Evolutionary conservation across 2,888 invertebrate genomes (phyloP).

Genomic region (Tipula confusa): DNA sequence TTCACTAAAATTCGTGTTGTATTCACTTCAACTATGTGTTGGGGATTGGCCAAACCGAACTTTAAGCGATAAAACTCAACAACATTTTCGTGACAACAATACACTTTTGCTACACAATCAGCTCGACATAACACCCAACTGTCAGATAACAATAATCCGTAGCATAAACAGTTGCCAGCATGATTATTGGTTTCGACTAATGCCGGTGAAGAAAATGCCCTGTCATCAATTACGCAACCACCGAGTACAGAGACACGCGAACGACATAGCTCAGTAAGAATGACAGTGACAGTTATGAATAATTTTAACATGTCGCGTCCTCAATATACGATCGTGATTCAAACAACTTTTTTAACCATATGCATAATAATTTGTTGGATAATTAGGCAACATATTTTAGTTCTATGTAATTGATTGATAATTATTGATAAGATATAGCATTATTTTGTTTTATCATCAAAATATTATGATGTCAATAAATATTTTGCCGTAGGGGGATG

Average conservation of each 20-base stretch:
- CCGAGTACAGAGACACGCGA: background rate
- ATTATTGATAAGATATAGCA: background rate
- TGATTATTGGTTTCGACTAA: background rate
- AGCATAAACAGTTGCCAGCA: background rate
- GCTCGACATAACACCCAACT: background rate
- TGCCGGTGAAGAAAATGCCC: background rate
- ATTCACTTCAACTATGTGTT: background rate
- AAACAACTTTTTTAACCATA: background rate
- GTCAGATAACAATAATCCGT: background rate
- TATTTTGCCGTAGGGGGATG: background rate
- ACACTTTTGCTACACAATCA: background rate
- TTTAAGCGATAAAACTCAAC: background rate
- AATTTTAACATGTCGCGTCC: background rate
- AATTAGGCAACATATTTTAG: background rate
- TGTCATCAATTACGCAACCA: background rate
- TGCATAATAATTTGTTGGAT: background rate
- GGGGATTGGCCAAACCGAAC: background rate
- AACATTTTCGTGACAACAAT: background rate
- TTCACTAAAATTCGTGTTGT: background rate
- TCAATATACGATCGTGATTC: background rate
- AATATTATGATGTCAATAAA: background rate
- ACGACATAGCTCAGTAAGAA: background rate
- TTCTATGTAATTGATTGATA: background rate
- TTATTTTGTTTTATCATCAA: background rate
- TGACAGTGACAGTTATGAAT: background rate